phyloP scores from a whole-genome alignment of 2,888 invertebrate genomes.

The Congeria kusceri region DNA sequence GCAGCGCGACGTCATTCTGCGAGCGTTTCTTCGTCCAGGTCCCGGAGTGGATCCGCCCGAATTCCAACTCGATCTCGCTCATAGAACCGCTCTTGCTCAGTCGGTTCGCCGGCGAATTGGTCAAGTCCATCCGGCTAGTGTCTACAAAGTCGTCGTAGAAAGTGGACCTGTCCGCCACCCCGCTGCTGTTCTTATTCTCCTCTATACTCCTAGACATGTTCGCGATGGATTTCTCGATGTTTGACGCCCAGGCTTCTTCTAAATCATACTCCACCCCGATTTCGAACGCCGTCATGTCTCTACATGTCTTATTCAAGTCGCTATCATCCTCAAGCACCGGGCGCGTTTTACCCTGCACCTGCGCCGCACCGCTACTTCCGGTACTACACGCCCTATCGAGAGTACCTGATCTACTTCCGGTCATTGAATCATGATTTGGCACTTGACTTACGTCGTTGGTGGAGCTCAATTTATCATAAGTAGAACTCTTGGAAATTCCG shows the following conservation, averaged over 20 bases:
- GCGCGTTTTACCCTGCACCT: slow-evolving; percentile 3
- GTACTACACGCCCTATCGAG: neutral
- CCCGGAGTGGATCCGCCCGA: slow-evolving; percentile 68
- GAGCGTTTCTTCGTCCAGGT: slow-evolving; percentile 79
- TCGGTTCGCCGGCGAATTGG: slow-evolving; percentile 52
- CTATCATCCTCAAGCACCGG: slow-evolving; percentile 24
- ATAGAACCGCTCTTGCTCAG: slow-evolving; percentile 59
- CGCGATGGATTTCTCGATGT: slow-evolving; percentile 60
- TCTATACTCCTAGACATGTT: slow-evolving; percentile 61
- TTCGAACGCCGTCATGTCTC: slow-evolving; percentile 50
- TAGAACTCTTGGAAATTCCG: slow-evolving; percentile 82
- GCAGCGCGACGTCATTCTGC: slow-evolving; percentile 63
- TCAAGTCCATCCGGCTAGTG: slow-evolving; percentile 52
- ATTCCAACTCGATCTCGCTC: slow-evolving; percentile 59
- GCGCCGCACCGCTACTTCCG: neutral
- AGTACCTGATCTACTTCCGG: slow-evolving; percentile 13
- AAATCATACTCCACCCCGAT: slow-evolving; percentile 58
- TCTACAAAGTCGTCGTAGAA: slow-evolving; percentile 56
- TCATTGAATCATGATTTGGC: slow-evolving; percentile 57
- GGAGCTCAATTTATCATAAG: slow-evolving; percentile 83
- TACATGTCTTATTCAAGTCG: slow-evolving; percentile 47
- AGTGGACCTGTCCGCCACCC: slow-evolving; percentile 4
- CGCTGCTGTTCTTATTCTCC: slow-evolving; percentile 45
- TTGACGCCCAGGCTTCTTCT: slow-evolving; percentile 61
- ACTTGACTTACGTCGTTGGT: slow-evolving; percentile 66